phyloP scores from a whole-genome alignment of 2,888 invertebrate genomes.

The Drosophila vallismaia region DNA sequence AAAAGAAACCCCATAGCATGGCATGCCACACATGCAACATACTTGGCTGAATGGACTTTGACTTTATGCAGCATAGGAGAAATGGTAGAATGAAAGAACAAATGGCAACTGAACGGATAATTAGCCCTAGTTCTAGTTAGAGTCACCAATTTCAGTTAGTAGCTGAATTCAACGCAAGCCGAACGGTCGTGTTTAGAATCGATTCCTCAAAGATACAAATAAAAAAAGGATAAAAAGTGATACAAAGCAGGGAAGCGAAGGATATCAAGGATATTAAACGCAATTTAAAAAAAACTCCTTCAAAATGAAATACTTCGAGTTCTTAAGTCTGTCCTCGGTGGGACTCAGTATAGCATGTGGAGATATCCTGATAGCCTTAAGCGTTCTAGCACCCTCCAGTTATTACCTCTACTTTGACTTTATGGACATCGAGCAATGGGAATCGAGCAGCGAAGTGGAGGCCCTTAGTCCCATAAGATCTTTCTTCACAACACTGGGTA shows the following conservation, averaged over 20 bases:
- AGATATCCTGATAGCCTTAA: conserved; percentile 72
- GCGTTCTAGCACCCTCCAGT: conserved; percentile 69
- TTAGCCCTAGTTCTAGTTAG: conserved; percentile 48
- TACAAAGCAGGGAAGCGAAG: neutral
- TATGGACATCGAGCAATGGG: conserved; percentile 73
- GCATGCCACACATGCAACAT: conserved; percentile 23
- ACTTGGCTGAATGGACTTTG: conserved; percentile 31
- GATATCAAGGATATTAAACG: neutral
- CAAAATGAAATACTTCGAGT: conserved; percentile 77
- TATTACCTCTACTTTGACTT: conserved; percentile 78
- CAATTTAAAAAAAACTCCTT: too few species aligned
- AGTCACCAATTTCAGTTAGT: conserved; percentile 54
- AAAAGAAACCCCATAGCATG: conserved; percentile 58
- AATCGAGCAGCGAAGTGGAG: conserved; percentile 72
- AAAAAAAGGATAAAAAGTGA: conserved; percentile 8
- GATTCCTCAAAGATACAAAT: neutral
- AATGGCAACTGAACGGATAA: conserved; percentile 51
- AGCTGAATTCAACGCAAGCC: conserved; percentile 47
- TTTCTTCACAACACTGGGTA: conserved; percentile 75
- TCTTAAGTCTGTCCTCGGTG: conserved; percentile 74
- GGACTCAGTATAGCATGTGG: conserved; percentile 73
- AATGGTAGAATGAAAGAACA: conserved; percentile 22
- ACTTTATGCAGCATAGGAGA: conserved; percentile 23
- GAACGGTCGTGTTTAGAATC: conserved; percentile 48
- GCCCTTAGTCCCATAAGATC: conserved; percentile 74